Conservation (phyloP, 2,888 invertebrate genomes). For the Cactoblastis cactorum region DNA sequence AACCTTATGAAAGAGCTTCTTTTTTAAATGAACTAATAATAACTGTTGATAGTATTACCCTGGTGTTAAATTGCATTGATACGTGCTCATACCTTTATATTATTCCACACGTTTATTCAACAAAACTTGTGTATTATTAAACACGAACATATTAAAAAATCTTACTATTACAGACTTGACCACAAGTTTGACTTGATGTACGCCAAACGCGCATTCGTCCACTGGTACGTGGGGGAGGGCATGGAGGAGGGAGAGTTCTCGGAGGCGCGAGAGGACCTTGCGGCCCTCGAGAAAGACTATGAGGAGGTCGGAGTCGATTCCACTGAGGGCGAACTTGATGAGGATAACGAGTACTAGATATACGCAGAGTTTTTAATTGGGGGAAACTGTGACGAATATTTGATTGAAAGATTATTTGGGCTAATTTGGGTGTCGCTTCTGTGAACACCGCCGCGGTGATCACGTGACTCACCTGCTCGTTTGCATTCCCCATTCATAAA, state of each 20-base stretch:
- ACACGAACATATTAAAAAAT: not conserved
- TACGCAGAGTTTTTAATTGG: not conserved
- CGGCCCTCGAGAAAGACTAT: constrained; percentile 88
- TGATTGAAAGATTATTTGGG: no score
- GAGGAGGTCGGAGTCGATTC: constrained; percentile 89
- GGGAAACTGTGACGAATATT: not conserved
- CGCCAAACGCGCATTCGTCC: constrained; percentile 96
- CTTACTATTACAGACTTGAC: constrained; percentile 84
- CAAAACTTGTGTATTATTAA: not conserved
- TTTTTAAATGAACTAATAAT: no score
- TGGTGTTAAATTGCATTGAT: no score
- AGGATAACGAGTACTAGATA: constrained; percentile 82
- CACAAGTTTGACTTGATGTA: constrained; percentile 98
- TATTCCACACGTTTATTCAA: no score
- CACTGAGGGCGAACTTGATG: constrained; percentile 83
- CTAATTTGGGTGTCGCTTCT: no score
- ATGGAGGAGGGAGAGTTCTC: constrained; percentile 94
- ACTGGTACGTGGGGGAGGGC: constrained; percentile 95
- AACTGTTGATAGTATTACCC: no score
- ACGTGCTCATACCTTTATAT: no score
- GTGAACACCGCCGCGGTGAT: no score
- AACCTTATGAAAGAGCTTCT: no score
- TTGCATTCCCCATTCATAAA: no score
- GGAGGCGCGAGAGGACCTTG: constrained; percentile 92
- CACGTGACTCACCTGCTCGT: no score